Evolutionary conservation across 2,888 invertebrate genomes (phyloP), one percentile per base, ranked within the genome.

Genomic region (Drosophila meridiana): DNA sequence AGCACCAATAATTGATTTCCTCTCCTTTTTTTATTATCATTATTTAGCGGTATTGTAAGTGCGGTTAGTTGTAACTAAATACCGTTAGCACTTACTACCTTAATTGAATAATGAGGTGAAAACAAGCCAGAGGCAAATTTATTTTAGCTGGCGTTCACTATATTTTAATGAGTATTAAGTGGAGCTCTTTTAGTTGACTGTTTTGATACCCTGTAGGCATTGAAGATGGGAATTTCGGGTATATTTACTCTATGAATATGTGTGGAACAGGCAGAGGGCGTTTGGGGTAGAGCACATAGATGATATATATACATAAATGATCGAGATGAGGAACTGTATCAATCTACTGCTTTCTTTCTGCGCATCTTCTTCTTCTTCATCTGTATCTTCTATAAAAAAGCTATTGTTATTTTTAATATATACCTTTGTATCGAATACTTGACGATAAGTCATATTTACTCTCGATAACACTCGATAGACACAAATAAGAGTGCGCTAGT

Each of bases 31-130:
- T 48, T n/a, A 32, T 32, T n/a, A 50, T 8, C 9, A 50, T 32
- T 20, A 34, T 32, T 30, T 32, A 9, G 50, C 50, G 50, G 30
- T n/a, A 9, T 14, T 32, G n/a, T n/a, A 50, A 50, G 20, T 34
- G 50, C 50, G 34, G 20, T 34, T 34, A 5, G 28, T 8, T 3
- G 50, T 52, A 52, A 52, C 50, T 34, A 34, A 52, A 34, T 52
- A 11, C 34, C 50, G 11, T 6, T 34, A 11, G n/a, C 34, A 52
- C 11, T 52, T 20, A 11, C 32, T 2, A 20, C 20, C 20, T 5
- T 34, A 34, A 52, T 52, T 52, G 50, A 52, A 34, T 52, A 52
- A 52, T 52, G 32, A 20, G 32, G 32, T 34, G 11, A 5, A 50
- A n/a, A 20, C 32, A n/a, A 50, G n/a, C 50, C 9, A 20, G 32